Percentiles rank a stretch among this genome's conserved stretches.
Evolutionary conservation across 2,888 invertebrate species (phyloP).

Genomic region (Xylota sylvarum): DNA sequence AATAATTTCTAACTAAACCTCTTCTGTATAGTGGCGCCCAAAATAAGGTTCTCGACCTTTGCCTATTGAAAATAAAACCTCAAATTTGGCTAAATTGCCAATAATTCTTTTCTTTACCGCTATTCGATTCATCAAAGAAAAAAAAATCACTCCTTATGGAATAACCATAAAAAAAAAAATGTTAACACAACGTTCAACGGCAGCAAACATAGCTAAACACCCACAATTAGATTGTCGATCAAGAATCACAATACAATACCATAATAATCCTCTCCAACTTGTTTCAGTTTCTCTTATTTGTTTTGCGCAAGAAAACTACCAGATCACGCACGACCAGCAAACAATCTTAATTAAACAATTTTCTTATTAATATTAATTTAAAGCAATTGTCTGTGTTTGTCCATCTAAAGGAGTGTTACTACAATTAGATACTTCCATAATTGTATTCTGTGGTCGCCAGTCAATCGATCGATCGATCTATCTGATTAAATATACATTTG

Average conservation of each 20-base stretch:
- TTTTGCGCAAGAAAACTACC: slow-evolving; percentile 18
- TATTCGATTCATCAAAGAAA: too few relatives aligned
- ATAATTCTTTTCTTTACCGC: neutral
- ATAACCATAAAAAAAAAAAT: neutral
- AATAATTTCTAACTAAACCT: too few relatives aligned
- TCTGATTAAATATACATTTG: slow-evolving; percentile 34
- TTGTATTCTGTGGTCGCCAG: slow-evolving; percentile 43
- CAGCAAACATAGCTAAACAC: slow-evolving; percentile 27
- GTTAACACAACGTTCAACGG: neutral
- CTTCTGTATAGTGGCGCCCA: too few relatives aligned
- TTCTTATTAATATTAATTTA: slow-evolving; percentile 71
- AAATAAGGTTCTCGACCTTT: neutral
- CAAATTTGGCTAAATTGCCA: neutral
- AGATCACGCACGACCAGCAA: slow-evolving; percentile 42
- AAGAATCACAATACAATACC: slow-evolving; percentile 37
- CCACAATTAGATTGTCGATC: slow-evolving; percentile 26
- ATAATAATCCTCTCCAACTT: slow-evolving; percentile 25
- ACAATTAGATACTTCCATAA: slow-evolving; percentile 67
- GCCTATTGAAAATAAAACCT: neutral
- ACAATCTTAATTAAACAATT: slow-evolving; percentile 69
- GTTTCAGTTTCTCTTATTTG: neutral
- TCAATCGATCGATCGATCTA: slow-evolving; percentile 59
- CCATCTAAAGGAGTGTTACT: slow-evolving; percentile 64
- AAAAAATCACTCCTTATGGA: neutral
- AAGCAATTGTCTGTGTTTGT: slow-evolving; percentile 62